Base-by-base conservation (phyloP, 1,140 invertebrate species). In the Diprion similis region DNA sequence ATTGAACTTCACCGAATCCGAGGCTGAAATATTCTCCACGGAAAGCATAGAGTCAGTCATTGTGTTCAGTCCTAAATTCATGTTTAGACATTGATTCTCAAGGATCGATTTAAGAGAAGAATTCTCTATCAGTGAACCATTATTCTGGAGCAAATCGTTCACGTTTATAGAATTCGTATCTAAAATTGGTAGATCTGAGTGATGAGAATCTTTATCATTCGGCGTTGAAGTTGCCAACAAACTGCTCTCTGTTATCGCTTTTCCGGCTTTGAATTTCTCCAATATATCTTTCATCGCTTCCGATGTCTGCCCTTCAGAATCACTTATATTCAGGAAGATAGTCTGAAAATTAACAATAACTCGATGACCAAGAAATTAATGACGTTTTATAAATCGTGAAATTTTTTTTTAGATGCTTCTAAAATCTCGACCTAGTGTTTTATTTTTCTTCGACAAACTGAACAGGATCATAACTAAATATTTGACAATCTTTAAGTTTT, bases 21-120 rank as follows among this genome's bases (percentile, higher is more conserved):
- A 71, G 45, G 59, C 24, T n/a, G 70, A 67, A 10, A 76, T 76
- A 65, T 78, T 76, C 8, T 78, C 77, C 24, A 37, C 24, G 6
- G 75, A 48, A 15, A 78, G 70, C 64, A 78, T 74, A 18, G 77
- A 76, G 15, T 78, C 77, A 3, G 75, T 68, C 18, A 78, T 76
- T 7, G 51, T 46, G 45, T 47, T 47, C 15, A 70, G 66, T 59
- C 71, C 73, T 0, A 76, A 19, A 73, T 73, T 78, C 66, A 76
- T 76, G 66, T 76, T 76, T 8, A 77, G 59, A 64, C 74, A 75
- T 67, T 77, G 76, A 77, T 77, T 77, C 47, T 77, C 74, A 6
- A 75, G 59, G 47, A 78, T 77, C 10, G 73, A 78, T 69, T 77
- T 78, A n/a, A 77, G 51, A 3, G 73, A 75, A 10, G 73, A 75